Conservation (phyloP, 2,797 vertebrate genomes). For the Paedocypris micromegethes region DNA sequence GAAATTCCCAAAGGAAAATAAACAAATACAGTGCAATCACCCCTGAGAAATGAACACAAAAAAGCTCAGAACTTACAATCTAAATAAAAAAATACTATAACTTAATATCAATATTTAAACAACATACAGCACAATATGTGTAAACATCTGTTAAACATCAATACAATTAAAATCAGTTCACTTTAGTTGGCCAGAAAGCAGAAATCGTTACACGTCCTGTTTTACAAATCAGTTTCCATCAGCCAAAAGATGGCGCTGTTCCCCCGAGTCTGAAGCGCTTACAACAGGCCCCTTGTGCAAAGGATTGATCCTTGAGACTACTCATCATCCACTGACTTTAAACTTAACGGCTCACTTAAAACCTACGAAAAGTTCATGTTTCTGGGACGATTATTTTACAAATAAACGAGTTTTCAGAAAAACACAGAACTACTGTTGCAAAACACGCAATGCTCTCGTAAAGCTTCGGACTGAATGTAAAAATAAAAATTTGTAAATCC, state of each 20-base stretch:
- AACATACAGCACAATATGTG: too few species aligned
- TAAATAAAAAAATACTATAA: too few species aligned
- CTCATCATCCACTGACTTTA: slow-evolving; percentile 72
- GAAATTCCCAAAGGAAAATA: too few species aligned
- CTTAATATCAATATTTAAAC: too few species aligned
- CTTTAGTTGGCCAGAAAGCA: slow-evolving; percentile 9
- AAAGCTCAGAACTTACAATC: too few species aligned
- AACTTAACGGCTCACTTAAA: slow-evolving; percentile 59
- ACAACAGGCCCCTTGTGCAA: slow-evolving; percentile 69
- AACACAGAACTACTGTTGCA: background rate
- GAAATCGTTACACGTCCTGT: background rate
- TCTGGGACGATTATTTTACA: too few species aligned
- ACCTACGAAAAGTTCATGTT: background rate
- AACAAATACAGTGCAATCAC: too few species aligned
- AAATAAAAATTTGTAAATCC: too few species aligned
- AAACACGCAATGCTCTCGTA: background rate
- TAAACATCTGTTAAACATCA: too few species aligned
- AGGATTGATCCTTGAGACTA: slow-evolving; percentile 66
- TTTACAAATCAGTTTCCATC: background rate
- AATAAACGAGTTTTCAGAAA: background rate
- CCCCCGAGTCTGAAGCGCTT: slow-evolving; percentile 57
- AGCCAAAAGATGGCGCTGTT: slow-evolving; percentile 50
- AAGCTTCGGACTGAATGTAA: too few species aligned
- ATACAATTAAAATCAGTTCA: background rate
- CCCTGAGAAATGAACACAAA: too few species aligned